Conservation (phyloP, 2,113 vertebrate species). For the Actinemys pallida region DNA sequence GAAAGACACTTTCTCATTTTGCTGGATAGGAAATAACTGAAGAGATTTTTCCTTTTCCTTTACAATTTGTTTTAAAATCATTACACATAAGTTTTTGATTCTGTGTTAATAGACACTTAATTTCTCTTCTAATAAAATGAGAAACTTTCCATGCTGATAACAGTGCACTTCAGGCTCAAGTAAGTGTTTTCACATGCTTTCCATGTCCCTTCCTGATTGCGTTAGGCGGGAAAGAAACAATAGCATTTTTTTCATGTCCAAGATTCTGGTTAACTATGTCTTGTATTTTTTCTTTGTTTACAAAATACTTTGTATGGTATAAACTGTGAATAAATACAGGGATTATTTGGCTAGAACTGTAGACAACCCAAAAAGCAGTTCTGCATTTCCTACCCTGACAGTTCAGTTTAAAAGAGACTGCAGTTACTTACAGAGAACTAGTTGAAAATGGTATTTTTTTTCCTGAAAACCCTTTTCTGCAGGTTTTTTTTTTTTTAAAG, state of each 20-base stretch:
- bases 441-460: slow-evolving; percentile 14
- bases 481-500: neutral
- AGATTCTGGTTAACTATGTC: slow-evolving; percentile 27
- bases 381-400: slow-evolving; percentile 30
- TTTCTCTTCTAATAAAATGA: slow-evolving; percentile 46
- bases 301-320: slow-evolving; percentile 29
- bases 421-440: neutral
- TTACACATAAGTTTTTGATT: slow-evolving; percentile 26
- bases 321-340: slow-evolving; percentile 33
- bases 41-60: slow-evolving; percentile 9
- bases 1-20: slow-evolving; percentile 22
- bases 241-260: slow-evolving; percentile 21
- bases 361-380: slow-evolving; percentile 12
- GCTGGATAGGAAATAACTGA: neutral
- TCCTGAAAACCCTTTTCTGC: slow-evolving; percentile 2
- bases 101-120: slow-evolving; percentile 52
- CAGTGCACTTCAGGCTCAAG: slow-evolving; percentile 33
- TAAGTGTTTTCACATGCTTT: slow-evolving; percentile 34
- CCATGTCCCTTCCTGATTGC: neutral
- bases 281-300: slow-evolving; percentile 46
- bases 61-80: neutral
- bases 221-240: slow-evolving; percentile 49
- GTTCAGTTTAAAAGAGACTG: slow-evolving; percentile 41
- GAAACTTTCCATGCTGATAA: slow-evolving; percentile 60
- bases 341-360: neutral